Evolutionary conservation across 2,888 invertebrate genomes (phyloP).

Genomic region (Aporophyla lueneburgensis): DNA sequence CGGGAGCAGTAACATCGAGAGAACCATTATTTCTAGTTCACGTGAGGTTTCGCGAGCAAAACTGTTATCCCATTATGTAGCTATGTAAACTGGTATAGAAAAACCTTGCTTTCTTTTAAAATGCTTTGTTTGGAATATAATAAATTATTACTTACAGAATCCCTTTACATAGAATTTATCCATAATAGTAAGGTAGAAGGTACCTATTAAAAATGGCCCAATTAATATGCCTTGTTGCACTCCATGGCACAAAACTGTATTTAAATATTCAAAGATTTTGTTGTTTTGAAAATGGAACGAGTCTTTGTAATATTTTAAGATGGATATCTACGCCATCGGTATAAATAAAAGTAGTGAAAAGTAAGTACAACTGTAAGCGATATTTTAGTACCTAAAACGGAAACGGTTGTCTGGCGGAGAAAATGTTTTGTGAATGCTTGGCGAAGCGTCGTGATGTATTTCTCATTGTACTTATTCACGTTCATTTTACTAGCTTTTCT

Average conservation of each 20-base stretch:
- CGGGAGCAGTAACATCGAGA: constrained; percentile 33
- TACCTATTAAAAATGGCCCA: background rate
- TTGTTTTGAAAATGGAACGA: background rate
- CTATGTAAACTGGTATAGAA: background rate
- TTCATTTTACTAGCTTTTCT: constrained; percentile 9
- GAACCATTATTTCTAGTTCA: constrained; percentile 46
- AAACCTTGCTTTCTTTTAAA: background rate
- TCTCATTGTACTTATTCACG: constrained; percentile 21
- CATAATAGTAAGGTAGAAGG: too few species aligned
- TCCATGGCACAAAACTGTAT: background rate
- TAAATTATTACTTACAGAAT: background rate
- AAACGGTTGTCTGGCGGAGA: constrained; percentile 27
- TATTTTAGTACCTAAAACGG: constrained; percentile 38
- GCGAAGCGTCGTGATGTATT: constrained; percentile 32
- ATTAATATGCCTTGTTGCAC: constrained; percentile 15
- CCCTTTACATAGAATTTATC: too few species aligned
- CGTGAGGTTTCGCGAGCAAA: constrained; percentile 38
- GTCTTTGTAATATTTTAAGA: constrained; percentile 8
- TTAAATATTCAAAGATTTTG: too few species aligned
- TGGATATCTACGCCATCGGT: constrained; percentile 16
- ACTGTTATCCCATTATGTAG: constrained; percentile 3
- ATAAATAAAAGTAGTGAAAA: constrained; percentile 24
- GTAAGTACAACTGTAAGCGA: constrained; percentile 27
- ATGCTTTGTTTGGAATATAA: background rate
- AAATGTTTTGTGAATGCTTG: constrained; percentile 32